Evolutionary conservation across 2,113 vertebrate genomes (phyloP), one percentile per base, ranked within the genome.

Genomic region (Geococcyx californianus): DNA sequence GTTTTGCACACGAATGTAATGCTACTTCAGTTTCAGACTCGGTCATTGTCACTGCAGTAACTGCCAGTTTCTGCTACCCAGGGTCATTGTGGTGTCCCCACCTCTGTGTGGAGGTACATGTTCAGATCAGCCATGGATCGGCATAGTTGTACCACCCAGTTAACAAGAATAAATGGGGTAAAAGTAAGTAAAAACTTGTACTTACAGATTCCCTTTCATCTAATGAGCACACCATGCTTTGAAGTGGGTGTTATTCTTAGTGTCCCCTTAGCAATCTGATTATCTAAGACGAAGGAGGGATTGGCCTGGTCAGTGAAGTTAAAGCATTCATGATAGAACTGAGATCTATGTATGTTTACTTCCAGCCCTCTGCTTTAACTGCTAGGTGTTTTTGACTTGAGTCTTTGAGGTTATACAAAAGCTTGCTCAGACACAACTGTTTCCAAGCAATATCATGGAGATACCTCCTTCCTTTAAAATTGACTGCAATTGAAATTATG

Each of bases 61-160:
- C 42, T 12, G 34, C 6, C 24, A 63, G 17, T 25, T 76, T 26
- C 59, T 80, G 26, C 49, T 87, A 62, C 25, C 24, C 54, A 52
- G 34, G 18, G 16, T 19, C 24, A 13, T 5, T 18, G 19, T 1
- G 0, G 7, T 15, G 13, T 60, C 28, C 44, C 82, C 0, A 0
- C 21, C 21, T 81, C 54, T 47, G 7, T 1, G 6, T 36, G 38
- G n/a, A 88, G 36, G 7, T 64, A 17, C 14, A 28, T 84, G 36
- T 3, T 3, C 34, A 47, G 51, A 59, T 59, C 51, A 83, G 25
- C 13, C 16, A 12, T 6, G 38, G 34, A 80, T 72, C 2, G 5
- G 20, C 6, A 3, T 51, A 70, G 75, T 62, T 42, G 42, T 79
- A 11, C 52, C 12, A 1, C 20, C 20, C 38, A 47, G 10, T 49